Conservation (phyloP, 2,888 invertebrate genomes). For the Meganola albula region DNA sequence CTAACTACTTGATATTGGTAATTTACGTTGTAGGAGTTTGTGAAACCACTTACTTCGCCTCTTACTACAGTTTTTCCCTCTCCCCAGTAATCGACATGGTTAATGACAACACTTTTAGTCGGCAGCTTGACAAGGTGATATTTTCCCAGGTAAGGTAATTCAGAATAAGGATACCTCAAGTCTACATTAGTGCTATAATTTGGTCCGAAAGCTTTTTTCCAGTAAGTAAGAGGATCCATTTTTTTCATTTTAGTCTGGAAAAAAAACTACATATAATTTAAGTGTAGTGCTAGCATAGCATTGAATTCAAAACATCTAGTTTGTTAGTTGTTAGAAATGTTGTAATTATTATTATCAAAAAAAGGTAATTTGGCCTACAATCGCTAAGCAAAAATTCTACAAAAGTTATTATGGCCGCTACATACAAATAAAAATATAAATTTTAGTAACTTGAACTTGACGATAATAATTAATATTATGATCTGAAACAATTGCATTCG, state of each 20-base stretch:
- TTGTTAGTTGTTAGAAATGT: too few relatives aligned
- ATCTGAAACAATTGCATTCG: too few relatives aligned
- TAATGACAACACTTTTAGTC: conserved; percentile 18
- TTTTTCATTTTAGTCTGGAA: neutral
- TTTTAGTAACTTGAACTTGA: too few relatives aligned
- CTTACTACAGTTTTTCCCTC: conserved; percentile 33
- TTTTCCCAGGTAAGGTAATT: conserved; percentile 40
- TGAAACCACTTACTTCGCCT: conserved; percentile 31
- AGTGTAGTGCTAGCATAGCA: too few relatives aligned
- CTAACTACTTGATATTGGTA: conserved; percentile 39
- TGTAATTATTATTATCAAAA: too few relatives aligned
- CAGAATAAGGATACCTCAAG: conserved; percentile 40
- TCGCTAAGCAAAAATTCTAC: too few relatives aligned
- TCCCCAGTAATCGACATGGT: conserved; percentile 48
- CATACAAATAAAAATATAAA: too few relatives aligned
- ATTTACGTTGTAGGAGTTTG: conserved; percentile 42
- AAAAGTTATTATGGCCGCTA: too few relatives aligned
- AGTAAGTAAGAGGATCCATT: conserved; percentile 17
- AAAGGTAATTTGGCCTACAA: too few relatives aligned
- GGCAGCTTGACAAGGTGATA: conserved; percentile 40
- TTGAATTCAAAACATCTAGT: too few relatives aligned
- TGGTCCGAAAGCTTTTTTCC: conserved; percentile 26
- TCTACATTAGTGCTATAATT: conserved; percentile 37
- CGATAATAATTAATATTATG: too few relatives aligned
- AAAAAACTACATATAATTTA: too few relatives aligned